Conservation (phyloP, 2,888 invertebrate species). For the Synanthedon vespiformis region DNA sequence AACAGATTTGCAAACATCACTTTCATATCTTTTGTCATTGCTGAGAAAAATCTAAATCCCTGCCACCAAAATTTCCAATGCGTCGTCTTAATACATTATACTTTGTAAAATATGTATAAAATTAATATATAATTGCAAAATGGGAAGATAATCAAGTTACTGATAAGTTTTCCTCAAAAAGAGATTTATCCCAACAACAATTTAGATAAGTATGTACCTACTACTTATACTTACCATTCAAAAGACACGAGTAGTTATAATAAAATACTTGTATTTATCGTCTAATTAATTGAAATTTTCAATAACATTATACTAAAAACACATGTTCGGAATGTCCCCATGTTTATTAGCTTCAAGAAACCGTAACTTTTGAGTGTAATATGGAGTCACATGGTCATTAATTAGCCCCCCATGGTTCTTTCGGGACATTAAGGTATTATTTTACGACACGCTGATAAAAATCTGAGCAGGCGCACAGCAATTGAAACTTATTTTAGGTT, state of each 20-base stretch:
- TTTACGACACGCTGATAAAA: conserved; percentile 39
- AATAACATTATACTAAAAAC: conserved; percentile 50
- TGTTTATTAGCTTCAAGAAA: conserved; percentile 35
- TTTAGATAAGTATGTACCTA: neutral
- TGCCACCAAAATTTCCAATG: too few relatives aligned
- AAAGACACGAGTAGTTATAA: neutral
- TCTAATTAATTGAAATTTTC: conserved; percentile 41
- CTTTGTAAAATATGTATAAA: too few relatives aligned
- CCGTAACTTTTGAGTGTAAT: conserved; percentile 46
- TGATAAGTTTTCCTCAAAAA: too few relatives aligned
- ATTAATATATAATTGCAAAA: too few relatives aligned
- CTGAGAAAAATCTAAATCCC: too few relatives aligned
- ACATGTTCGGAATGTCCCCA: conserved; percentile 41
- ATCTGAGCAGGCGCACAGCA: conserved; percentile 17
- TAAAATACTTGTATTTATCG: neutral
- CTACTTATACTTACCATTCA: too few relatives aligned
- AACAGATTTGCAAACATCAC: too few relatives aligned
- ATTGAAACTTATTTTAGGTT: conserved; percentile 7
- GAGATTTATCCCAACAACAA: too few relatives aligned
- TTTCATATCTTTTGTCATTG: too few relatives aligned
- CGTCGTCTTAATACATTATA: too few relatives aligned
- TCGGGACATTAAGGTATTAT: conserved; percentile 34
- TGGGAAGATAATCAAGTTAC: too few relatives aligned
- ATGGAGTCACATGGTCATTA: conserved; percentile 48
- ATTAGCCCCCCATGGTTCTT: conserved; percentile 45